Evolutionary conservation across 2,888 invertebrate species (phyloP), one percentile per base, ranked within the genome.

Genomic region (Papilio gigon): DNA sequence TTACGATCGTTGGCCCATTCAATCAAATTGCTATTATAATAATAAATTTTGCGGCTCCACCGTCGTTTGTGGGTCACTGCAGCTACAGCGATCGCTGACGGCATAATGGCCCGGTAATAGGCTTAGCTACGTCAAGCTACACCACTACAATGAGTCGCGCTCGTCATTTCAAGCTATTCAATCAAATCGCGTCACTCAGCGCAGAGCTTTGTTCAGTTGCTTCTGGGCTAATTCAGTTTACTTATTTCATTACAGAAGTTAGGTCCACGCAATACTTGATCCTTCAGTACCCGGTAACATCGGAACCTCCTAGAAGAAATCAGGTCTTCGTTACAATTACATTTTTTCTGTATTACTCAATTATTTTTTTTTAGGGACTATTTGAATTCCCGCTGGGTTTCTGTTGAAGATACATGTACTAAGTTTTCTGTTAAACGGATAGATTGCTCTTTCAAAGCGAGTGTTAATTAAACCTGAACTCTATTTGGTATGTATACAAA

Each of bases 1-100:
- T 72, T 74, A 72, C 68, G 73, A 71, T 70, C 73, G 72, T 66
- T 71, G 69, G 67, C 70, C 62, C 66, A 66, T 70, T 72, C 72
- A 73, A 72, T 73, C 70, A 71, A 61, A 66, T 67, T 65, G 42
- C 66, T 66, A 71, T 69, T 69, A 69, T 69, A 69, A 69, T 65
- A 69, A 69, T 73, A 73, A 71, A 69, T 71, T 73, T 69, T 70
- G 70, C 66, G 61, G 67, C 62, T 61, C 66, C 63, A 25, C 25
- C 22, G 40, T 42, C 63, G 60, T 66, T 68, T 65, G 56, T 67
- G 50, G 68, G 68, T 68, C 68, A 64, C 33, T 68, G 64, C 64
- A 65, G 68, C 47, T 58, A 58, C 58, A 63, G 30, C n/a, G 22
- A 68, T 59, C 25, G 58, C 37, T 53, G 53, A 53, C 61, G 53